Percentiles rank a stretch among this genome's conserved stretches.
These are phyloP conservation scores for Drosophila testacea DNA, from an alignment of 2,888 invertebrate species.

Conservation along the genomic window DNA sequence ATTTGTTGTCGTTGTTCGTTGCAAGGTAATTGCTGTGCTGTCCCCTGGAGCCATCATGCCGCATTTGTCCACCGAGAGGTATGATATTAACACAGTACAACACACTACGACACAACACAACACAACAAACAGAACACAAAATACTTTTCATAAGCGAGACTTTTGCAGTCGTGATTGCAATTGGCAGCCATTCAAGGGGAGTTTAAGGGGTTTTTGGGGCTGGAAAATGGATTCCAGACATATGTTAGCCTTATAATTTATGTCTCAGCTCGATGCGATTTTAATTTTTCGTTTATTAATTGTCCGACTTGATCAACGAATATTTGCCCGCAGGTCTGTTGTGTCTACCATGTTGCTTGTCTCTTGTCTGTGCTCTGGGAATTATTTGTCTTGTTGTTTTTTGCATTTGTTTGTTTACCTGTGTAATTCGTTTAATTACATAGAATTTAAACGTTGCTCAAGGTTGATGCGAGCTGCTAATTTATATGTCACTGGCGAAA, in stretches of 20 bases:
- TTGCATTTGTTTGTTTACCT: conserved; percentile 35
- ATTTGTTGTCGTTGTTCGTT: conserved; percentile 44
- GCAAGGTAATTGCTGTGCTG: conserved; percentile 73
- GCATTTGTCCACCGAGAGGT: conserved; percentile 77
- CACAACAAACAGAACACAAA: conserved; percentile 10
- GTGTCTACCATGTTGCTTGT: conserved; percentile 19
- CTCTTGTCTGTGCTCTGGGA: conserved; percentile 12
- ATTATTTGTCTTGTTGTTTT: conserved; percentile 5
- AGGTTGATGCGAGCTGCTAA: conserved; percentile 70
- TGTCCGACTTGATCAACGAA: conserved; percentile 59
- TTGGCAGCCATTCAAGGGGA: conserved; percentile 59
- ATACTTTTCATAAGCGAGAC: conserved; percentile 32
- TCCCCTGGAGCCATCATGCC: conserved; percentile 79
- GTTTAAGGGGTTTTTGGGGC: conserved; percentile 9
- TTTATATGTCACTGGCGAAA: conserved; percentile 80
- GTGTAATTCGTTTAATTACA: conserved; percentile 76
- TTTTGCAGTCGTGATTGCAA: conserved; percentile 75
- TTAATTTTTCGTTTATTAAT: conserved; percentile 73
- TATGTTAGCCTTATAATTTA: conserved; percentile 78
- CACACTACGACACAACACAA: conserved; percentile 26
- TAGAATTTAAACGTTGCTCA: conserved; percentile 69
- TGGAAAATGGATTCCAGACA: conserved; percentile 58
- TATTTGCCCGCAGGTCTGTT: conserved; percentile 53
- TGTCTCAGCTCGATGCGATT: conserved; percentile 57
- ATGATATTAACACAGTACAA: conserved; percentile 64